phyloP scores from a whole-genome alignment of 2,797 vertebrate genomes.

The Mastacembelus armatus region DNA sequence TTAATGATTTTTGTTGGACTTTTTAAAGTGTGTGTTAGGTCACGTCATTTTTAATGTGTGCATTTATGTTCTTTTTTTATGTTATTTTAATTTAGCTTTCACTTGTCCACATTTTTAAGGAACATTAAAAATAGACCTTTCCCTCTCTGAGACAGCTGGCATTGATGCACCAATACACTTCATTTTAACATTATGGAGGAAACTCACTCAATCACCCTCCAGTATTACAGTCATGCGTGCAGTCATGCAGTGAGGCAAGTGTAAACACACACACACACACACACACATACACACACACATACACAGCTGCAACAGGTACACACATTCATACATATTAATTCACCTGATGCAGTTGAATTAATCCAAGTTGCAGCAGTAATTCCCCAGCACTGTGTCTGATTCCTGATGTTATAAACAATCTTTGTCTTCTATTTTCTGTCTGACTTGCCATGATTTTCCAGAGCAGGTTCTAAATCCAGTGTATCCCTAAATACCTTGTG shows the following conservation, averaged over 20 bases:
- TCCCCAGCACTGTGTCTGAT: background rate
- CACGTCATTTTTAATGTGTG: too few species aligned
- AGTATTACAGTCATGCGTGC: constrained; percentile 50
- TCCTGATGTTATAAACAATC: constrained; percentile 15
- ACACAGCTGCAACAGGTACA: constrained; percentile 50
- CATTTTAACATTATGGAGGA: constrained; percentile 34
- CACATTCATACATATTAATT: constrained; percentile 22
- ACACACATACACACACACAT: too few species aligned
- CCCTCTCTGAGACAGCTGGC: constrained; percentile 15
- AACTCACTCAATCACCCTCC: constrained; percentile 38
- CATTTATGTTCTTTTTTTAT: background rate
- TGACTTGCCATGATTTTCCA: constrained; percentile 18
- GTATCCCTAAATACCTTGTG: background rate
- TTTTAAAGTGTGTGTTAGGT: too few species aligned
- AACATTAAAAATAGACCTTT: background rate
- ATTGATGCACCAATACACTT: background rate
- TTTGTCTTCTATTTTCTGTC: background rate
- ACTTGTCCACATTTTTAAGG: background rate
- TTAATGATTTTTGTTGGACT: too few species aligned
- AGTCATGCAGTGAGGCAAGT: constrained; percentile 35
- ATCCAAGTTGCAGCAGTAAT: background rate
- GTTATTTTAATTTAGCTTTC: background rate
- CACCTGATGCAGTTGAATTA: constrained; percentile 39
- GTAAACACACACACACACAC: background rate
- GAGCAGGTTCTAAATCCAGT: background rate